phyloP scores from a whole-genome alignment of 2,797 vertebrate species.

The Labroides dimidiatus region DNA sequence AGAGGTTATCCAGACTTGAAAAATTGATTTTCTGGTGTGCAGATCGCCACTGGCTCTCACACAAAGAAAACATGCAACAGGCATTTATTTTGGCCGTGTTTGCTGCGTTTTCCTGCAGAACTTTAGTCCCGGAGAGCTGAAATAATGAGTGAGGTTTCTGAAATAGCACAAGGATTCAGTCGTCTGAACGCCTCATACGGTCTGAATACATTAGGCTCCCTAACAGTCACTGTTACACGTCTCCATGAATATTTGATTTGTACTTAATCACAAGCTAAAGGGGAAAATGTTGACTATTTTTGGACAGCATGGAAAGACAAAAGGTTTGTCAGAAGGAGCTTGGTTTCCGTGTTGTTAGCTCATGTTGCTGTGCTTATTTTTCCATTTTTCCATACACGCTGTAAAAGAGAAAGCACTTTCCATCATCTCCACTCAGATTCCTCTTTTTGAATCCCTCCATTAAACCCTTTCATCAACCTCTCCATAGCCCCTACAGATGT shows the following conservation, averaged over 20 bases:
- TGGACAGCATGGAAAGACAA: slow-evolving; percentile 34
- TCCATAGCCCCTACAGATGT: slow-evolving; percentile 68
- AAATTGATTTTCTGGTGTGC: slow-evolving; percentile 47
- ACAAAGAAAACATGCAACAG: slow-evolving; percentile 75
- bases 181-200: slow-evolving; percentile 65
- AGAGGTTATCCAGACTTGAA: slow-evolving; percentile 39
- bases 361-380: slow-evolving; percentile 1
- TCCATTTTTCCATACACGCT: no score
- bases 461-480: slow-evolving; percentile 72
- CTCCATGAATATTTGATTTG: slow-evolving; percentile 76
- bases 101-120: slow-evolving; percentile 70
- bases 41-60: slow-evolving; percentile 24
- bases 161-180: slow-evolving; percentile 77
- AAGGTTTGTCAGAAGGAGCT: slow-evolving; percentile 41
- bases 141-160: slow-evolving; percentile 70
- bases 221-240: slow-evolving; percentile 72
- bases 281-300: slow-evolving; percentile 62
- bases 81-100: slow-evolving; percentile 79
- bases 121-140: slow-evolving; percentile 66
- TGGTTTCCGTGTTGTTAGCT: slow-evolving; percentile 41
- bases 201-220: slow-evolving; percentile 74
- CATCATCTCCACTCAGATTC: slow-evolving; percentile 68
- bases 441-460: slow-evolving; percentile 74
- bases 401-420: slow-evolving; percentile 54
- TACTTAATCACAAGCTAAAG: slow-evolving; percentile 73